Conservation (phyloP, 1,140 invertebrate genomes). For the Campoletis sonorensis region DNA sequence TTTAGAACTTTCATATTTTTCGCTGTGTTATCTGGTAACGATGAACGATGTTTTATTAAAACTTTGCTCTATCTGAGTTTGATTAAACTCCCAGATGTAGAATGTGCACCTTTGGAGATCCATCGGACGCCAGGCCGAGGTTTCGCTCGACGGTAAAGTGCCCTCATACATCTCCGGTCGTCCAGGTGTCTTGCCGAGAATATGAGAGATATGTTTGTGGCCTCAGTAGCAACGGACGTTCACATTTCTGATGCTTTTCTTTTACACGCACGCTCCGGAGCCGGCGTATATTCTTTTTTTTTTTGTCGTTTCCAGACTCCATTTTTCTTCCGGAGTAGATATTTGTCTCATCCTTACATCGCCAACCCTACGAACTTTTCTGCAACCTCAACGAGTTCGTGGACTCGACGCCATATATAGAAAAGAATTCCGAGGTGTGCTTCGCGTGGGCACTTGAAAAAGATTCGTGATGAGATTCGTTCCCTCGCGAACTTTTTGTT, state of each 20-base stretch:
- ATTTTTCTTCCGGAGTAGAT: slow-evolving; percentile 56
- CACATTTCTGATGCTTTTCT: slow-evolving; percentile 16
- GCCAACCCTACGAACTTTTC: slow-evolving; percentile 19
- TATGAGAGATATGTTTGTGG: slow-evolving; percentile 57
- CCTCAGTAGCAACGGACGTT: not conserved
- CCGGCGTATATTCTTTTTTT: slow-evolving; percentile 39
- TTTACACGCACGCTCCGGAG: not conserved
- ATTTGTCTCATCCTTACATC: slow-evolving; percentile 47
- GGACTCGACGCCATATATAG: slow-evolving; percentile 15
- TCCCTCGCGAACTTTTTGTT: not conserved
- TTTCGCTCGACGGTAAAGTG: slow-evolving; percentile 48
- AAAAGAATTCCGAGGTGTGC: not conserved
- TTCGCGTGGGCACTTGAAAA: not conserved
- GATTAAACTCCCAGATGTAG: not conserved
- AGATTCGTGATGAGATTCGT: not conserved
- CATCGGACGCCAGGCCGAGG: not conserved
- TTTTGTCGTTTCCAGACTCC: slow-evolving; percentile 47
- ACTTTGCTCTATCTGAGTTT: not conserved
- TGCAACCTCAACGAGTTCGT: slow-evolving; percentile 28
- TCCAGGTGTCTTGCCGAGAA: slow-evolving; percentile 56
- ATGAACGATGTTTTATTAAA: slow-evolving; percentile 12
- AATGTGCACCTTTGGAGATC: not conserved
- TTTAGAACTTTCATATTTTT: not conserved
- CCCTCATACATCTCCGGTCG: slow-evolving; percentile 55
- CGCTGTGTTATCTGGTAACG: not conserved